These are phyloP conservation scores for Pheosia gnoma DNA, from an alignment of 2,888 invertebrate genomes.

Conservation along the genomic window DNA sequence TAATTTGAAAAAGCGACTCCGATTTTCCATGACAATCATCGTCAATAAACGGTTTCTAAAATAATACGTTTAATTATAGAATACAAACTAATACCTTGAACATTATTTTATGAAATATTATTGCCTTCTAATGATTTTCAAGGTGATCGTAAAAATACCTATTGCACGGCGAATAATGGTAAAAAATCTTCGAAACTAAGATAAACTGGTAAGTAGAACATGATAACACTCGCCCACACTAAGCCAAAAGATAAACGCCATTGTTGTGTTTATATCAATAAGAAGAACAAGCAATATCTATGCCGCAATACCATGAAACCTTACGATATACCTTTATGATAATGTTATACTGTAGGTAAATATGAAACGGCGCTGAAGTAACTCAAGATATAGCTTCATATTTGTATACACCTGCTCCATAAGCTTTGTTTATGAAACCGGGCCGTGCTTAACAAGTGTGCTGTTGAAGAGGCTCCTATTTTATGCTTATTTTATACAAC, in stretches of 20 bases:
- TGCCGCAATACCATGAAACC: constrained; percentile 61
- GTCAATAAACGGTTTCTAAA: not conserved
- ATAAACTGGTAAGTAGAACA: not conserved
- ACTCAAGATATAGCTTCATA: constrained; percentile 25
- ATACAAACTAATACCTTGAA: no score
- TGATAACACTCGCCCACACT: constrained; percentile 3
- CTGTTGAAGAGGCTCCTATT: not conserved
- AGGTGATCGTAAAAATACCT: not conserved
- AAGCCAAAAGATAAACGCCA: constrained; percentile 46
- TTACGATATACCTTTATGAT: constrained; percentile 65
- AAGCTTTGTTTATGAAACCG: not conserved
- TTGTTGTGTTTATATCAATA: constrained; percentile 50
- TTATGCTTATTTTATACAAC: constrained; percentile 6
- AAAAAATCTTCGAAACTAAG: not conserved
- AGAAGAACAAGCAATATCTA: constrained; percentile 60
- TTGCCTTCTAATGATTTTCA: no score
- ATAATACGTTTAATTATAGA: constrained; percentile 1
- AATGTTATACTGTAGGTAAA: constrained; percentile 49
- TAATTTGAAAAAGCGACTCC: not conserved
- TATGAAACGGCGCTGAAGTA: constrained; percentile 42
- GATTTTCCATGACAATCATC: constrained; percentile 1
- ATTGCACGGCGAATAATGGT: not conserved
- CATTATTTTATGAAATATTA: no score
- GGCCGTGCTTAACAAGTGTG: not conserved
- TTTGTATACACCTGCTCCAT: constrained; percentile 15